Evolutionary conservation across 2,113 vertebrate genomes (phyloP).

Genomic region (Ursus arctos): DNA sequence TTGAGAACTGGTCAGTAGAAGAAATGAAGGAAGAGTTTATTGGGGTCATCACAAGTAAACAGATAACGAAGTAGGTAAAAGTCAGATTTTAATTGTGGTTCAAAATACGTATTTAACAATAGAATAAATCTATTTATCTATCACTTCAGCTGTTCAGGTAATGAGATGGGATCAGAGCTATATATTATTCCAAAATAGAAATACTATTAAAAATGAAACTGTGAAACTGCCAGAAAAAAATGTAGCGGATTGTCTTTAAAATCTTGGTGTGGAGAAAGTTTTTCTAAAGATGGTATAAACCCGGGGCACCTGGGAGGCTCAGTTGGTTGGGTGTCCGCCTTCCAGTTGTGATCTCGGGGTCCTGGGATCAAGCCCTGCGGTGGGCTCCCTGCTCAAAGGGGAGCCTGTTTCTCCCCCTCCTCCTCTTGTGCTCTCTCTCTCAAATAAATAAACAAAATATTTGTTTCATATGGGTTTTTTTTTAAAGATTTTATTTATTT

Average conservation of each 20-base stretch:
- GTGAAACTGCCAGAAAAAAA: not conserved
- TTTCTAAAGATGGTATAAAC: slow-evolving; percentile 27
- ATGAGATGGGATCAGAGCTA: not conserved
- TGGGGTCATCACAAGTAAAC: not conserved
- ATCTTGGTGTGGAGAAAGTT: not conserved
- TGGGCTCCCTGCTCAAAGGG: too few relatives aligned
- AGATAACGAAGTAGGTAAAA: not conserved
- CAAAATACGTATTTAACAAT: not conserved
- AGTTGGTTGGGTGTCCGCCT: not conserved
- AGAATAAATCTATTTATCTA: slow-evolving; percentile 39
- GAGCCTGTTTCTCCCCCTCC: too few relatives aligned
- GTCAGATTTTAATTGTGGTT: slow-evolving; percentile 45
- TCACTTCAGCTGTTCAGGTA: not conserved
- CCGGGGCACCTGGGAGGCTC: not conserved
- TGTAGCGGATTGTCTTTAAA: slow-evolving; percentile 31
- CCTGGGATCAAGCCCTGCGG: too few relatives aligned
- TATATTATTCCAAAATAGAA: slow-evolving; percentile 43
- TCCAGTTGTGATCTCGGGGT: too few relatives aligned
- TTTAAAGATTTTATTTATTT: not conserved
- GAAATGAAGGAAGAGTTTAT: not conserved
- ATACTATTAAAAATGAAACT: slow-evolving; percentile 22
- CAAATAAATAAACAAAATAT: not conserved
- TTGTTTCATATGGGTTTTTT: too few relatives aligned
- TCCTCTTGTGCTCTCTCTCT: too few relatives aligned
- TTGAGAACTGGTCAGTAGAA: not conserved